Evolutionary conservation across 30 jellyfish, hydroid and myxozoan species (phyloP).

Genomic region (Cassiopea xamachana): DNA sequence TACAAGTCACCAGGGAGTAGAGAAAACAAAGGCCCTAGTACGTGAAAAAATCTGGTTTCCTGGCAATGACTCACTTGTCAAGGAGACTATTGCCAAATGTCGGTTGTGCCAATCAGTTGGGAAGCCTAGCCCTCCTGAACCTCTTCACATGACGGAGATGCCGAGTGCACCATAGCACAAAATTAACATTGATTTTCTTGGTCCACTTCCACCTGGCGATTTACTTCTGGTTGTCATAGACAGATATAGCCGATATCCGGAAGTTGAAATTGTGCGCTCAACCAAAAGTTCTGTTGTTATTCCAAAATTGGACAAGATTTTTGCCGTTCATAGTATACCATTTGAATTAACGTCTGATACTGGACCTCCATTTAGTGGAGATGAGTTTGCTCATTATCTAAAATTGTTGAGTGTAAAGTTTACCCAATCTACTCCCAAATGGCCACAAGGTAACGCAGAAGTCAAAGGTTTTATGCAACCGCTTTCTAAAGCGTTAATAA

Average conservation of each 20-base stretch:
- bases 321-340: slow-evolving; percentile 26
- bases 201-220: slow-evolving; percentile 69
- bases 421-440: slow-evolving; percentile 30
- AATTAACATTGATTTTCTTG: slow-evolving; percentile 18
- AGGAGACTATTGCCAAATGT: slow-evolving; percentile 19
- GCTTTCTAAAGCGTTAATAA: slow-evolving; percentile 25
- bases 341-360: slow-evolving; percentile 39
- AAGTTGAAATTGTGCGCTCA: slow-evolving; percentile 65
- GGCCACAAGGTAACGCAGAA: slow-evolving; percentile 62
- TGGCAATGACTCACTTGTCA: slow-evolving; percentile 17
- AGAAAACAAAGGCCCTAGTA: slow-evolving; percentile 31
- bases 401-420: slow-evolving; percentile 23
- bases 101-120: slow-evolving; percentile 62
- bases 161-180: slow-evolving; percentile 10
- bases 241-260: slow-evolving; percentile 61
- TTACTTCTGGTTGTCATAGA: slow-evolving; percentile 58
- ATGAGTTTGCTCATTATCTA: slow-evolving; percentile 51
- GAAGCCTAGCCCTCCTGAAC: slow-evolving; percentile 22
- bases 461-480: slow-evolving; percentile 59
- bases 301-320: neutral
- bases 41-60: slow-evolving; percentile 15
- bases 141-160: slow-evolving; percentile 24
- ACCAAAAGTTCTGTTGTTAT: slow-evolving; percentile 41
- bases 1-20: slow-evolving; percentile 66
- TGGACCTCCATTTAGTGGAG: slow-evolving; percentile 75